A percentile compares a stretch with the other conserved stretches of the same genome.
Evolutionary conservation across 2,797 vertebrate species (phyloP).

Genomic region (Petrocephalus sullivani): DNA sequence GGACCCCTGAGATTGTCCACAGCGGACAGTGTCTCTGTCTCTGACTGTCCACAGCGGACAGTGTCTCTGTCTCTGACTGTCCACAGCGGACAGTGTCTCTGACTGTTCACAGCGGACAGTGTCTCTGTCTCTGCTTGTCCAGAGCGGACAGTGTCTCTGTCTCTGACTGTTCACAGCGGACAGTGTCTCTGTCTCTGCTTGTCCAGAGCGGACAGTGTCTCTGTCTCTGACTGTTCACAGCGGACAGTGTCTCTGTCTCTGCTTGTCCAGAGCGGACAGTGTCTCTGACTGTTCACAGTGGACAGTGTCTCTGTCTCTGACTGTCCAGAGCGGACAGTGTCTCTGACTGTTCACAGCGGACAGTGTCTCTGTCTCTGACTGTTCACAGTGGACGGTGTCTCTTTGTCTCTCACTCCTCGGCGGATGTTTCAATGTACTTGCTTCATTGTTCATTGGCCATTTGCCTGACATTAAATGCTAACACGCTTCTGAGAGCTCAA

Average conservation of each 20-base stretch:
- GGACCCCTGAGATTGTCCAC: not conserved
- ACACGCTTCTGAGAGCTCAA: not conserved
- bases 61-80: not conserved
- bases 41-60: too few relatives aligned
- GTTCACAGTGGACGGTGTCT: not conserved
- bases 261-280: not conserved
- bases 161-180: not conserved
- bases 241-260: not conserved
- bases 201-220: not conserved
- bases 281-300: not conserved
- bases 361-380: not conserved
- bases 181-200: not conserved
- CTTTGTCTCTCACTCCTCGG: not conserved
- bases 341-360: not conserved
- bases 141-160: not conserved
- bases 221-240: not conserved
- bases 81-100: not conserved
- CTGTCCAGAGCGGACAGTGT: not conserved
- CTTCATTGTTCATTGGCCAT: not conserved
- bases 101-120: too few relatives aligned
- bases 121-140: not conserved
- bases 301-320: not conserved
- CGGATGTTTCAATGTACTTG: not conserved
- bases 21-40: not conserved
- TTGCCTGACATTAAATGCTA: not conserved